These are phyloP conservation scores for Trachythela sp. DNA, from an alignment of 64 coral and sea anemone genomes.

Conservation along the genomic window DNA sequence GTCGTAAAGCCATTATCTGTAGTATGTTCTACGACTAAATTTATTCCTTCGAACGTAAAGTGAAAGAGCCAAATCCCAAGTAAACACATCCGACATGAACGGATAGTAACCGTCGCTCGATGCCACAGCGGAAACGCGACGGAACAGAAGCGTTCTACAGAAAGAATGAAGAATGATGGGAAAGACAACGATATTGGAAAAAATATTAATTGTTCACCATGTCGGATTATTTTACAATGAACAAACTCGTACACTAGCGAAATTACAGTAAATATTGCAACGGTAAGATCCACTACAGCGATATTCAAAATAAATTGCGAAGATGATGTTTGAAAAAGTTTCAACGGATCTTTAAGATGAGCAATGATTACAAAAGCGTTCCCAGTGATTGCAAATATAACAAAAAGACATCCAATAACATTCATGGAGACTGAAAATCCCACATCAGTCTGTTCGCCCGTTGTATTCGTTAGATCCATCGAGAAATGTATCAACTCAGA, in stretches of 20 bases:
- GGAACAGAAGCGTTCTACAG: background rate
- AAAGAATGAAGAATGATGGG: background rate
- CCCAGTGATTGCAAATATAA: background rate
- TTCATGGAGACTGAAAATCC: too few relatives aligned
- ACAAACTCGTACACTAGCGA: background rate
- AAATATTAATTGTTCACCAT: background rate
- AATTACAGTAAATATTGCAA: background rate
- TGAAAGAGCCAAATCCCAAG: background rate
- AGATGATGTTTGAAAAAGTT: background rate
- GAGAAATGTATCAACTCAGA: too few relatives aligned
- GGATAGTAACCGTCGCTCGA: background rate
- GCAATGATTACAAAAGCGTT: background rate
- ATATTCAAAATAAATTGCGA: background rate
- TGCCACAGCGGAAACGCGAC: background rate
- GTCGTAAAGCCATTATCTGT: background rate
- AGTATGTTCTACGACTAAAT: background rate
- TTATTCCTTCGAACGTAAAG: background rate
- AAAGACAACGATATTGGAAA: background rate
- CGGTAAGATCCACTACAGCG: background rate
- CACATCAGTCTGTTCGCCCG: too few relatives aligned
- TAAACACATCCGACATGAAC: background rate
- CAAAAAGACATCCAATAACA: background rate
- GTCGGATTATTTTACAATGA: background rate
- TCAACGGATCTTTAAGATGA: slow-evolving; percentile 4
- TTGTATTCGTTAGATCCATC: too few relatives aligned